Evolutionary conservation across 2,797 vertebrate species (phyloP), one percentile per base, ranked within the genome.

Genomic region (Macrochelys suwanniensis): DNA sequence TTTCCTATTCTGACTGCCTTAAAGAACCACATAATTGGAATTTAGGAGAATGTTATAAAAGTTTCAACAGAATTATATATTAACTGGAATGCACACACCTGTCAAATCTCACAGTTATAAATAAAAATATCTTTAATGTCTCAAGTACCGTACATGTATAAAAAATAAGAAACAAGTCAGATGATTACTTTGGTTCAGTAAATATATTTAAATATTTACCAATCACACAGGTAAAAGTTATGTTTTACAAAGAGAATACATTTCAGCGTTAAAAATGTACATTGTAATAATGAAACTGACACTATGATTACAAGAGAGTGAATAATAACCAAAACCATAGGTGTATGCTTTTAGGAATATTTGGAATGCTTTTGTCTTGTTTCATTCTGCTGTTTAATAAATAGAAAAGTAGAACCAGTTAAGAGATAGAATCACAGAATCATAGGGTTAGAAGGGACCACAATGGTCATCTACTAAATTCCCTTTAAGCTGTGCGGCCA

Each of bases 1-100:
- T 98, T 98, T 98, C 96, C 97, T 97, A 95, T 98, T 98, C 97
- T 96, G 97, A 98, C 97, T 97, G 94, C 95, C 95, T 97, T 97
- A 97, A 97, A 97, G 98, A 98, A 98, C 97, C 97, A 92, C 85
- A 93, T 97, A 96, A 98, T 98, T 98, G 98, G 97, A 98, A 98
- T 98, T 98, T 97, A 98, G 98, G 97, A 98, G 97, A 98, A 2
- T 98, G 97, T 97, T 98, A 94, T 89, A 98, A 94, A 98, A 98
- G 97, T 98, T 97, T 94, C 97, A 98, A 98, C 87, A 97, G 98
- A 99, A 98, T 98, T 98, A 96, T 96, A 81, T 95, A 98, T 98
- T 97, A 98, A 89, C 89, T 97, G 97, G 90, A 92, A 97, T 1
- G 95, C 95, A 97, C 95, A 97, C 91, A 97, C 84, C 96, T 97